phyloP scores from a whole-genome alignment of 2,797 vertebrate genomes.

The Notoglanidium macrostoma region DNA sequence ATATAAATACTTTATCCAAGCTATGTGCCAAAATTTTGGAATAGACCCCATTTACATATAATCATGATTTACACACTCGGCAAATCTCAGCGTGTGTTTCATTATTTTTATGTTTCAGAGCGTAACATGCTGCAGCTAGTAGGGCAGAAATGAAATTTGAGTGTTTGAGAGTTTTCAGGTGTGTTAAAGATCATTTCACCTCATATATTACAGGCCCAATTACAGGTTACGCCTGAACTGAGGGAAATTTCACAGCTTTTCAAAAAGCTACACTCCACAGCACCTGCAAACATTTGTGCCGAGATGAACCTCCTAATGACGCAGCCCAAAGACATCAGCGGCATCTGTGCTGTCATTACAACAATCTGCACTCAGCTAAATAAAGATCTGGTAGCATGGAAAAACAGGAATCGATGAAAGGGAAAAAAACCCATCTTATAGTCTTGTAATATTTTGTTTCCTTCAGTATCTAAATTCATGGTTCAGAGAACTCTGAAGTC shows the following conservation, averaged over 20 bases:
- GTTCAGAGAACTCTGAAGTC: background rate
- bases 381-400: background rate
- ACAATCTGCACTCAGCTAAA: constrained; percentile 18
- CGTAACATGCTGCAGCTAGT: constrained; percentile 25
- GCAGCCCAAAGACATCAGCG: constrained; percentile 17
- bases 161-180: constrained; percentile 26
- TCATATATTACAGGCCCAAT: constrained; percentile 19
- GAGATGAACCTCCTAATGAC: constrained; percentile 19
- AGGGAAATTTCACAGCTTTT: constrained; percentile 15
- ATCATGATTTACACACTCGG: constrained; percentile 36
- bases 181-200: constrained; percentile 33
- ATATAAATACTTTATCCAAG: constrained; percentile 29
- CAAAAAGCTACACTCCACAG: constrained; percentile 25
- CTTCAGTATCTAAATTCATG: background rate
- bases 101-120: constrained; percentile 32
- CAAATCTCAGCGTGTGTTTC: constrained; percentile 9
- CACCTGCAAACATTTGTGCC: constrained; percentile 30
- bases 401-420: constrained; percentile 7
- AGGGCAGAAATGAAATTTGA: constrained; percentile 8
- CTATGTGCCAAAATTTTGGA: constrained; percentile 22
- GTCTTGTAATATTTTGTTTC: background rate
- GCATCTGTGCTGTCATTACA: constrained; percentile 7
- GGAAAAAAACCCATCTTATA: background rate
- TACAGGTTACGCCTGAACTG: constrained; percentile 19
- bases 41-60: constrained; percentile 39